phyloP scores from a whole-genome alignment of 2,797 vertebrate genomes.

The Tangara arthus region DNA sequence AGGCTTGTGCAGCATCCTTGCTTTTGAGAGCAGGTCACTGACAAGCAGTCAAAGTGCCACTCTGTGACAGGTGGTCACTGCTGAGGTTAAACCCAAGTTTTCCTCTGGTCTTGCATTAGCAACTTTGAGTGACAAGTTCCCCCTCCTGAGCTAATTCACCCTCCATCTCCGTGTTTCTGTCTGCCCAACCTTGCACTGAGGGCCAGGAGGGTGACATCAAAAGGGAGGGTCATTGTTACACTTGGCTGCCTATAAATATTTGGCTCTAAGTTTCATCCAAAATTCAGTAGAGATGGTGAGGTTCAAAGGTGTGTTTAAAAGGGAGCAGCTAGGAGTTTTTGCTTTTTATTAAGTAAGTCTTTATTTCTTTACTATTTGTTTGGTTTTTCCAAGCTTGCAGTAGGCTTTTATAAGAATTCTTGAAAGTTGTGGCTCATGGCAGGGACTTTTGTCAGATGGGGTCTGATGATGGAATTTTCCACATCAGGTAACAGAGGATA shows the following conservation, averaged over 20 bases:
- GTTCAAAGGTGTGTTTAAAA: slow-evolving; percentile 6
- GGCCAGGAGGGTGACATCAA: background rate
- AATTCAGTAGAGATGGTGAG: background rate
- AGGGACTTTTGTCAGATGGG: background rate
- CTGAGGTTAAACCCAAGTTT: background rate
- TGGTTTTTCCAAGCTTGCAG: background rate
- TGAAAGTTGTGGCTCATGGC: background rate
- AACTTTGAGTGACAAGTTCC: slow-evolving; percentile 48
- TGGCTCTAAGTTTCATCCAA: background rate
- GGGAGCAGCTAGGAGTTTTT: background rate
- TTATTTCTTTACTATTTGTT: background rate
- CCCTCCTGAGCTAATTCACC: background rate
- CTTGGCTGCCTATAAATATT: background rate
- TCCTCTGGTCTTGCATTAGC: slow-evolving; percentile 28
- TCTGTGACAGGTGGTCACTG: background rate
- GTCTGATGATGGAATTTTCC: background rate
- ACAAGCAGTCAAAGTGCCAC: background rate
- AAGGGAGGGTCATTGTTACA: background rate
- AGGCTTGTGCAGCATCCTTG: background rate
- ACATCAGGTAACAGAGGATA: background rate
- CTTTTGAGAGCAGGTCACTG: background rate
- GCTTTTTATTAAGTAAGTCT: background rate
- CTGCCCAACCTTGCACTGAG: background rate
- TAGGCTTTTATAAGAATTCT: background rate
- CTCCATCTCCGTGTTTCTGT: background rate